Percentiles rank a stretch among this genome's conserved stretches.
phyloP scores from a whole-genome alignment of 2,888 invertebrate genomes.

The Papilio protenor region DNA sequence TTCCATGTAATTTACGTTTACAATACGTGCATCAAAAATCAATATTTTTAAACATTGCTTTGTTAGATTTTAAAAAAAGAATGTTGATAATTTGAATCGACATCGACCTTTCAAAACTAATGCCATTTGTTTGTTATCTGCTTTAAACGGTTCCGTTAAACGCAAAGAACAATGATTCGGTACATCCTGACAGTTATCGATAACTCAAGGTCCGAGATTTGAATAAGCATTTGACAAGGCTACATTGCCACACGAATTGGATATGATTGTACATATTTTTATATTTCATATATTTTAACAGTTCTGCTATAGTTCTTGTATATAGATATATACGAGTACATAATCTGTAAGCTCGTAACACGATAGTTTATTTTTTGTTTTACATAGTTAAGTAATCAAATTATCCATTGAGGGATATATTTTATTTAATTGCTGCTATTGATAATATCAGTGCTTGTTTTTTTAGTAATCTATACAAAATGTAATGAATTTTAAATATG shows the following conservation, averaged over 20 bases:
- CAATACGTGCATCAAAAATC: neutral
- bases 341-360: neutral
- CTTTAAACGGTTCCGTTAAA: constrained; percentile 39
- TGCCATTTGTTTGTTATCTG: constrained; percentile 41
- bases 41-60: constrained; percentile 5
- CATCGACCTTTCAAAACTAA: constrained; percentile 34
- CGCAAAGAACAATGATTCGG: constrained; percentile 65
- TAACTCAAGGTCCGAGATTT: constrained; percentile 70
- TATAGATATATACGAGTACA: neutral
- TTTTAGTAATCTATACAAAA: neutral
- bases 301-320: neutral
- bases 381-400: neutral
- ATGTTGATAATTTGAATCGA: constrained; percentile 14
- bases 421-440: constrained; percentile 5
- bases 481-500: neutral
- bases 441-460: neutral
- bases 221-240: constrained; percentile 72
- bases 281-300: neutral
- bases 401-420: neutral
- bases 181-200: constrained; percentile 76
- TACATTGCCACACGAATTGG: constrained; percentile 53
- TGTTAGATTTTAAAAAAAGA: neutral
- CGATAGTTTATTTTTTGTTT: neutral
- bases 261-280: constrained; percentile 46
- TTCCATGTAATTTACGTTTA: neutral